These are phyloP conservation scores for Benitochromis conjunctus DNA, from an alignment of 2,113 vertebrate genomes.

Conservation along the genomic window DNA sequence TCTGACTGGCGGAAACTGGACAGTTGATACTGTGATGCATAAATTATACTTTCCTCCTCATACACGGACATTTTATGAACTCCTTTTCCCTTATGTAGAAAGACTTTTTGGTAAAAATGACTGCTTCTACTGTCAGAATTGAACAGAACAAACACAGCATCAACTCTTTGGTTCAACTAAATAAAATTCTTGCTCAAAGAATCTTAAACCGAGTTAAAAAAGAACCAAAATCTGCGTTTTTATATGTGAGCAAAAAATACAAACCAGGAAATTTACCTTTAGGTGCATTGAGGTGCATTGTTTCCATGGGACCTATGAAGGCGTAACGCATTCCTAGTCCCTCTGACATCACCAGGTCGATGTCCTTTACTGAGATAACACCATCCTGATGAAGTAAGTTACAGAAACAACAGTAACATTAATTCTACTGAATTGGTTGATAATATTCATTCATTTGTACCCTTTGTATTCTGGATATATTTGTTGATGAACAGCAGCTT, in stretches of 20 bases:
- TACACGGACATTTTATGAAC: not conserved
- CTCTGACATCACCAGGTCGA: constrained; percentile 96
- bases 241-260: not conserved
- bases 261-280: constrained; percentile 56
- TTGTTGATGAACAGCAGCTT: not conserved
- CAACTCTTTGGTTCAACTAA: not conserved
- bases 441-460: not conserved
- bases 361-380: constrained; percentile 85
- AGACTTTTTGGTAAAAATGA: not conserved
- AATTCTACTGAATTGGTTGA: not conserved
- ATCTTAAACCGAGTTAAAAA: not conserved
- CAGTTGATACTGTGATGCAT: not conserved
- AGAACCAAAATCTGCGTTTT: not conserved
- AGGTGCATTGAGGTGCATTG: constrained; percentile 94
- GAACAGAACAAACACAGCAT: not conserved
- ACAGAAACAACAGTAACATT: not conserved
- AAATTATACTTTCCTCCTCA: not conserved
- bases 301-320: constrained; percentile 95
- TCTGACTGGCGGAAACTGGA: not conserved
- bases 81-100: not conserved
- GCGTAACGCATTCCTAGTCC: constrained; percentile 95
- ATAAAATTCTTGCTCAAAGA: not conserved
- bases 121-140: not conserved
- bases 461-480: not conserved
- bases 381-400: constrained; percentile 78